phyloP scores from a whole-genome alignment of 2,113 vertebrate species.

The Pelvicachromis taeniatus region DNA sequence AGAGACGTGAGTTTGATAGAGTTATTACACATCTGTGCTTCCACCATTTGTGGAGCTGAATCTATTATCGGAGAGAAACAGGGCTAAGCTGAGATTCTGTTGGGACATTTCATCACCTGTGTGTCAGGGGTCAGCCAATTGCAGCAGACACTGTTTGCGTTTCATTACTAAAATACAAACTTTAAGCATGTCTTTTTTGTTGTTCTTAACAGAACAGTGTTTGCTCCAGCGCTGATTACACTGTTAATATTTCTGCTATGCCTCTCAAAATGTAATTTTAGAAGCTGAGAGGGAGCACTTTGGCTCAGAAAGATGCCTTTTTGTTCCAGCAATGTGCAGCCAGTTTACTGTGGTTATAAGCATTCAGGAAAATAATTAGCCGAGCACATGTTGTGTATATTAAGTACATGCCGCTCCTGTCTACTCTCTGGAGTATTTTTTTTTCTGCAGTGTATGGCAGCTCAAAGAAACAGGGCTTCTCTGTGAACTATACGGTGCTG shows the following conservation, averaged over 20 bases:
- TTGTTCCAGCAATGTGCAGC: slow-evolving; percentile 19
- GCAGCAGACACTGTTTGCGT: slow-evolving; percentile 70
- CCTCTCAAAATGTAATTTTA: slow-evolving; percentile 46
- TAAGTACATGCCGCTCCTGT: slow-evolving; percentile 5
- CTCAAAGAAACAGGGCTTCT: slow-evolving; percentile 10
- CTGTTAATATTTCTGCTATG: slow-evolving; percentile 54
- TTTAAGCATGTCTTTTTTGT: slow-evolving; percentile 56
- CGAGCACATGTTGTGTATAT: slow-evolving; percentile 38
- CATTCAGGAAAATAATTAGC: slow-evolving; percentile 44
- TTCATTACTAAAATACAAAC: slow-evolving; percentile 78
- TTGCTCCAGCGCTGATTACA: slow-evolving; percentile 59
- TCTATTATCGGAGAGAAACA: slow-evolving; percentile 58
- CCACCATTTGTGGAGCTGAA: slow-evolving; percentile 67
- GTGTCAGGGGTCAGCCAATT: slow-evolving; percentile 68
- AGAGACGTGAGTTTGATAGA: slow-evolving; percentile 74
- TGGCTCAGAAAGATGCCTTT: slow-evolving; percentile 17
- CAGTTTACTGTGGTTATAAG: slow-evolving; percentile 41
- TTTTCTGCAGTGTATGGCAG: slow-evolving; percentile 9
- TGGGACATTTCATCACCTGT: slow-evolving; percentile 63
- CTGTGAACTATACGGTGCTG: not conserved
- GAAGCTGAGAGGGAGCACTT: slow-evolving; percentile 14
- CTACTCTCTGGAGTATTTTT: slow-evolving; percentile 23
- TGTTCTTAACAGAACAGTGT: slow-evolving; percentile 55
- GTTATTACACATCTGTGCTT: slow-evolving; percentile 67
- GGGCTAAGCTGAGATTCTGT: slow-evolving; percentile 49